Conservation (phyloP, 2,888 invertebrate species). For the Cryptosula pallasiana region DNA sequence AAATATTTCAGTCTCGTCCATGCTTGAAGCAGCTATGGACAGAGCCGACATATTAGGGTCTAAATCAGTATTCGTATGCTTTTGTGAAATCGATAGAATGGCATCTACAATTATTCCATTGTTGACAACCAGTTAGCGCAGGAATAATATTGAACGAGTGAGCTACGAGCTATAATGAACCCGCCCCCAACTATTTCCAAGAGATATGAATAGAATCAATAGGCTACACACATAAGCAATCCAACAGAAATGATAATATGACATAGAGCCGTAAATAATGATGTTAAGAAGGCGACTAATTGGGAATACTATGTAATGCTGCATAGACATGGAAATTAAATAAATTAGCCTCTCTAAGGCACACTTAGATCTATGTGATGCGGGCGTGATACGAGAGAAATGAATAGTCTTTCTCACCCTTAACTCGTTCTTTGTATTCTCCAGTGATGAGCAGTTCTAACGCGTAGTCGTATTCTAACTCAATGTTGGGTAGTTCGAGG, state of each 20-base stretch:
- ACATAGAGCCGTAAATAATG: not conserved
- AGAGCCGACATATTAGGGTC: not conserved
- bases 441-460: not conserved
- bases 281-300: not conserved
- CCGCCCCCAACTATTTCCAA: too few species aligned
- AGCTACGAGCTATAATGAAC: not conserved
- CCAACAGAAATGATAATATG: not conserved
- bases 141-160: not conserved
- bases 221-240: not conserved
- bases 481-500: not conserved
- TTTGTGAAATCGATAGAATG: slow-evolving; percentile 18
- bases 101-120: slow-evolving; percentile 17
- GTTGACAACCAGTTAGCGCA: not conserved
- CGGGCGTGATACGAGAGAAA: not conserved
- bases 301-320: too few species aligned
- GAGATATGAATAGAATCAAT: not conserved
- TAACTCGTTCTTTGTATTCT: not conserved
- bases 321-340: too few species aligned
- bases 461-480: slow-evolving; percentile 6
- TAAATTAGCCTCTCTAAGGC: too few species aligned
- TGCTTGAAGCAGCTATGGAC: not conserved
- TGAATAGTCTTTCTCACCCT: not conserved
- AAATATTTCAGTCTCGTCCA: not conserved
- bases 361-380: too few species aligned
- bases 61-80: not conserved